A percentile compares a stretch with the other conserved stretches of the same genome.
Evolutionary conservation across 1,140 invertebrate genomes (phyloP).

Genomic region (Batillaria attramentaria): DNA sequence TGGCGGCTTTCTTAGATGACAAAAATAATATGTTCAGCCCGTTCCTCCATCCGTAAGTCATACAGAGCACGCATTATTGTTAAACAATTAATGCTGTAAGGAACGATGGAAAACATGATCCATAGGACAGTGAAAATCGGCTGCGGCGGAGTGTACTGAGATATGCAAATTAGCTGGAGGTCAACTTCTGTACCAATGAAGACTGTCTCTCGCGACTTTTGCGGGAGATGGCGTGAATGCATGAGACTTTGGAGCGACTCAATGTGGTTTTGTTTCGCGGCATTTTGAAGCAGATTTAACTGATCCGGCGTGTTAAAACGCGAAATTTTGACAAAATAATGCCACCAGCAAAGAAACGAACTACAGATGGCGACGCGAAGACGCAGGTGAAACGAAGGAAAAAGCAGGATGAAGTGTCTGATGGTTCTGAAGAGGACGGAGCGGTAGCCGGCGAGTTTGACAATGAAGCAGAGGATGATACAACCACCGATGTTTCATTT

Average conservation of each 20-base stretch:
- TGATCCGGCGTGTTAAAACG: background rate
- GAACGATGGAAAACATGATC: too few species aligned
- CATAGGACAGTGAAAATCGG: too few species aligned
- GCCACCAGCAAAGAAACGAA: slow-evolving; percentile 56
- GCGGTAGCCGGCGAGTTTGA: slow-evolving; percentile 46
- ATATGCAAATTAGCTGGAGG: slow-evolving; percentile 25
- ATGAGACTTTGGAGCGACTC: slow-evolving; percentile 21
- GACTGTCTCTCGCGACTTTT: slow-evolving; percentile 15
- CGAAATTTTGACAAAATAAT: background rate
- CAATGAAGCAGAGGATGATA: slow-evolving; percentile 42
- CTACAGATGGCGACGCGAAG: slow-evolving; percentile 48
- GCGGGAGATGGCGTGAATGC: slow-evolving; percentile 18
- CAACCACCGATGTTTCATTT: slow-evolving; percentile 15
- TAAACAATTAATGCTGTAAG: too few species aligned
- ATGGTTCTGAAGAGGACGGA: slow-evolving; percentile 51
- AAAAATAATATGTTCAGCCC: too few species aligned
- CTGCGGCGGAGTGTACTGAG: too few species aligned
- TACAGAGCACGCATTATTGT: too few species aligned
- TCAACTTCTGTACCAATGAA: slow-evolving; percentile 13
- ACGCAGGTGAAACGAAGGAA: slow-evolving; percentile 53
- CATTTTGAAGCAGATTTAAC: slow-evolving; percentile 29
- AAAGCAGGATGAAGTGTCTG: slow-evolving; percentile 53
- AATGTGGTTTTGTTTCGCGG: slow-evolving; percentile 36
- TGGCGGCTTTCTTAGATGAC: too few species aligned
- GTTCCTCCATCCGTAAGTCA: too few species aligned